Conservation (phyloP, 2,888 invertebrate genomes). For the Papilio protenor region DNA sequence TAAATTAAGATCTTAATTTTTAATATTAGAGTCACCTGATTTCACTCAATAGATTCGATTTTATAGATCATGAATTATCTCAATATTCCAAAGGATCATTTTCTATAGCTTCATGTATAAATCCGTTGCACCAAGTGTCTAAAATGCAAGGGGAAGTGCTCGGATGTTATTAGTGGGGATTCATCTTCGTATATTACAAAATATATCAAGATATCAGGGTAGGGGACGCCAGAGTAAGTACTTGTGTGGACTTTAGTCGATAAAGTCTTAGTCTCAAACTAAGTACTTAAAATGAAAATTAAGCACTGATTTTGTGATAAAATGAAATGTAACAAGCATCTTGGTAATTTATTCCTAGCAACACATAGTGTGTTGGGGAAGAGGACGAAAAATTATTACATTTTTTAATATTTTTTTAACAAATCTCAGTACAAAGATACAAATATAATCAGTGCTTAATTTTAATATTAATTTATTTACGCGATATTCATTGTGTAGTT, state of each 20-base stretch:
- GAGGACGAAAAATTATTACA: neutral
- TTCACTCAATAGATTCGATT: constrained; percentile 32
- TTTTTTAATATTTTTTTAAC: neutral
- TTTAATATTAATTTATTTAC: constrained; percentile 70
- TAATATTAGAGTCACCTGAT: constrained; percentile 43
- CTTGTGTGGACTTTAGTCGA: constrained; percentile 81
- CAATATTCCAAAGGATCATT: constrained; percentile 40
- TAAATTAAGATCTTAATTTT: constrained; percentile 63
- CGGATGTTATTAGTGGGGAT: constrained; percentile 31
- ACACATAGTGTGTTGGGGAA: neutral
- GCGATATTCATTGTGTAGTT: constrained; percentile 69
- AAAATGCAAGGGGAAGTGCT: constrained; percentile 34
- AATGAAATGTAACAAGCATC: neutral
- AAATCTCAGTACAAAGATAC: neutral
- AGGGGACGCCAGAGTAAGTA: constrained; percentile 66
- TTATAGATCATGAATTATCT: constrained; percentile 36
- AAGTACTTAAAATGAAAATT: constrained; percentile 66
- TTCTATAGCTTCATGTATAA: constrained; percentile 37
- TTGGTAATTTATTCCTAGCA: neutral
- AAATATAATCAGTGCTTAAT: constrained; percentile 48
- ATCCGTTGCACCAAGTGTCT: constrained; percentile 39
- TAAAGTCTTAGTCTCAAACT: constrained; percentile 75
- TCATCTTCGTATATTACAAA: constrained; percentile 36
- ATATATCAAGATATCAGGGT: constrained; percentile 53
- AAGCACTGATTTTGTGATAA: constrained; percentile 28